Evolutionary conservation across 2,113 vertebrate species (phyloP).

Genomic region (Pavo muticus): DNA sequence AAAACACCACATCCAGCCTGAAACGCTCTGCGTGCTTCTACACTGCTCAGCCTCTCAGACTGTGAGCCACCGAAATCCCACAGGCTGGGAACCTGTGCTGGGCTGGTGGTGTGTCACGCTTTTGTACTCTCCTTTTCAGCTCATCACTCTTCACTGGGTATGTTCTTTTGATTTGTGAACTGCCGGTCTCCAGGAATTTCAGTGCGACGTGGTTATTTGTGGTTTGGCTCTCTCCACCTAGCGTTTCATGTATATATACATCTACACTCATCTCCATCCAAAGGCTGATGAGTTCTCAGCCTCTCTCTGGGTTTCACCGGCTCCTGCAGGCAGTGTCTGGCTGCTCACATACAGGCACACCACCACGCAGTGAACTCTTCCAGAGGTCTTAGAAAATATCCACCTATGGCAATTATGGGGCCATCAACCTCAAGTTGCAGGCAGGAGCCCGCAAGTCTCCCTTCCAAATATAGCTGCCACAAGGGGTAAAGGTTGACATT

Average conservation of each 20-base stretch:
- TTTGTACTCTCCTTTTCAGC: conserved; percentile 11
- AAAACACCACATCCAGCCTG: accelerated
- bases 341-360: background rate
- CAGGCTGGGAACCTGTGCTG: background rate
- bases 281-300: background rate
- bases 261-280: background rate
- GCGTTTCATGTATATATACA: background rate
- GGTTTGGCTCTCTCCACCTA: conserved; percentile 19
- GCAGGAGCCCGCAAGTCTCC: background rate
- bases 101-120: accelerated
- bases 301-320: background rate
- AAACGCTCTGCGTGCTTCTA: background rate
- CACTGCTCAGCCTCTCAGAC: background rate
- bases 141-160: background rate
- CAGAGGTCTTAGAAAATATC: background rate
- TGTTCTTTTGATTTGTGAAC: conserved; percentile 47
- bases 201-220: background rate
- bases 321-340: background rate
- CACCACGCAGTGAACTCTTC: background rate
- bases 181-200: conserved; percentile 21
- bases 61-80: background rate
- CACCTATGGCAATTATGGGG: background rate
- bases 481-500: background rate
- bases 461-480: background rate
- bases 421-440: background rate